Conservation (phyloP, 2,113 vertebrate species). For the Odocoileus hemionus region DNA sequence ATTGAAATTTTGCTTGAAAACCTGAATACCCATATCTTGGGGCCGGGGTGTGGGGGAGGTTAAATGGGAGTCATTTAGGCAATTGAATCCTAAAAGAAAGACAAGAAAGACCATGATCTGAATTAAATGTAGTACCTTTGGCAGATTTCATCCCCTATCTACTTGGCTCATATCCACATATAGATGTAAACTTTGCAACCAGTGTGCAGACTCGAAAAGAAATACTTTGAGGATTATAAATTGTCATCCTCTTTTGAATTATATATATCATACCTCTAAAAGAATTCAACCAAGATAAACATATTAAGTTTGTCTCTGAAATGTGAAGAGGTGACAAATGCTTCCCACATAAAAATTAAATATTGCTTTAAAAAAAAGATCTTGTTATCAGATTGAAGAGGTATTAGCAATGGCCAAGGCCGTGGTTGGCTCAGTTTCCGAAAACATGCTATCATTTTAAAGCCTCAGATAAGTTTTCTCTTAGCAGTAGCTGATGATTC, state of each 20-base stretch:
- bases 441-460: background rate
- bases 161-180: background rate
- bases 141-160: background rate
- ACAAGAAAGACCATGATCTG: background rate
- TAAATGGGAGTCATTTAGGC: background rate
- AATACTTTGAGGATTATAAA: conserved; percentile 2
- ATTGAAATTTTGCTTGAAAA: conserved; percentile 19
- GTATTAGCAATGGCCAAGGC: background rate
- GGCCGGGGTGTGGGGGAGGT: background rate
- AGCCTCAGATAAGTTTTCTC: background rate
- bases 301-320: conserved; percentile 22
- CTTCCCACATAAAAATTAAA: background rate
- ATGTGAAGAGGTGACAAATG: background rate
- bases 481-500: background rate
- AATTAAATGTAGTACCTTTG: background rate
- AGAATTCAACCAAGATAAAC: conserved; percentile 40
- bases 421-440: background rate
- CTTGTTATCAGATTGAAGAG: background rate
- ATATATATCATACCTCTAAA: background rate
- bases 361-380: background rate
- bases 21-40: background rate
- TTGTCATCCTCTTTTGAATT: background rate
- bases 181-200: background rate
- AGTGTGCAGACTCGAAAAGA: background rate
- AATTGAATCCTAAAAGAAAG: background rate